A percentile compares a stretch with the other conserved stretches of the same genome.
Conservation (phyloP, 1,140 invertebrate genomes). For the Polyergus mexicanus region DNA sequence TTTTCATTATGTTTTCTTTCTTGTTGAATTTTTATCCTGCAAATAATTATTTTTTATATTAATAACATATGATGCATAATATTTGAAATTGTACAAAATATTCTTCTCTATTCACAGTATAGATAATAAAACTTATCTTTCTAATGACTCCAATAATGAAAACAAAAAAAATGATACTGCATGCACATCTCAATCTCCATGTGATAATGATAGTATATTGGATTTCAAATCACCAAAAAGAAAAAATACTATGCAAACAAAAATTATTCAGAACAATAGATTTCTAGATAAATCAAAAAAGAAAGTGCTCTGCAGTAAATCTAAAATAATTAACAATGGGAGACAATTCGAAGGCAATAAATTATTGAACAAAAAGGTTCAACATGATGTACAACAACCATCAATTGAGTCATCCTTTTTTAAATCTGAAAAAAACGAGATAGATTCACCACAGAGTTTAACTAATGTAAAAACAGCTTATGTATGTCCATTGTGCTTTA, state of each 20-base stretch:
- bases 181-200: background rate
- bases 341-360: slow-evolving; percentile 40
- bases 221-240: slow-evolving; percentile 82
- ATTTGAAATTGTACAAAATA: background rate
- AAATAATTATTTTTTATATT: background rate
- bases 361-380: slow-evolving; percentile 43
- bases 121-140: slow-evolving; percentile 4
- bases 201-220: slow-evolving; percentile 75
- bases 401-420: slow-evolving; percentile 82
- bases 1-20: slow-evolving; percentile 37
- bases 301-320: slow-evolving; percentile 29
- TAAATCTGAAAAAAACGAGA: slow-evolving; percentile 67
- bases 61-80: background rate
- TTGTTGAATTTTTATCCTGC: background rate
- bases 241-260: slow-evolving; percentile 64
- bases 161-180: background rate
- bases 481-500: slow-evolving; percentile 85
- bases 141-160: slow-evolving; percentile 20
- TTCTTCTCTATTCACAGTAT: slow-evolving; percentile 1
- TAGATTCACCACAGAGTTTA: background rate
- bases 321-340: slow-evolving; percentile 53
- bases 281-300: background rate
- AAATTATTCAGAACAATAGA: slow-evolving; percentile 50
- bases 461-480: slow-evolving; percentile 70
- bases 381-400: slow-evolving; percentile 54